phyloP scores from a whole-genome alignment of 1,140 invertebrate species.

The Macrotrachela quadricornifera region DNA sequence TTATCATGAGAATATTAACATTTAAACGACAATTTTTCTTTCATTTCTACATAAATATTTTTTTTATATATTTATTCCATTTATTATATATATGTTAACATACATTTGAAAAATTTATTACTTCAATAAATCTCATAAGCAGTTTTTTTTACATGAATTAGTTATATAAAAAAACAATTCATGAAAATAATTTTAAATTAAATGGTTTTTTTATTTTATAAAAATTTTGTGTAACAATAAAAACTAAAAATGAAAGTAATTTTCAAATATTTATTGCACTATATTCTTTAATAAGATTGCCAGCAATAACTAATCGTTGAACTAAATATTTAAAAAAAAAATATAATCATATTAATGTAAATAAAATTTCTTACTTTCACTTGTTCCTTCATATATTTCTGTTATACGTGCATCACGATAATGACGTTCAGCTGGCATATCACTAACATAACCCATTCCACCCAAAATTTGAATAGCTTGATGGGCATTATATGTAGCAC shows the following conservation, averaged over 20 bases:
- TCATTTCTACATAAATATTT: too few species aligned
- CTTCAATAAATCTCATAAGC: too few species aligned
- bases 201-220: neutral
- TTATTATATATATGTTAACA: too few species aligned
- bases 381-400: slow-evolving; percentile 51
- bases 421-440: slow-evolving; percentile 82
- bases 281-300: slow-evolving; percentile 63
- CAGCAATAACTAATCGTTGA: slow-evolving; percentile 75
- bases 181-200: too few species aligned
- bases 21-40: too few species aligned
- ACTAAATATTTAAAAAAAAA: slow-evolving; percentile 22
- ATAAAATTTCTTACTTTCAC: slow-evolving; percentile 44
- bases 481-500: slow-evolving; percentile 69
- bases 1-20: too few species aligned
- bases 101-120: too few species aligned
- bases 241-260: too few species aligned
- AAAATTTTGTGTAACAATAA: neutral
- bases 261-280: slow-evolving; percentile 12
- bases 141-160: too few species aligned
- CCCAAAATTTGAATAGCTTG: slow-evolving; percentile 41
- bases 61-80: too few species aligned
- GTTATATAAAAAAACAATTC: too few species aligned
- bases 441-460: slow-evolving; percentile 75
- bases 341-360: too few species aligned
- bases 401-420: slow-evolving; percentile 66